Evolutionary conservation across 2,888 invertebrate genomes (phyloP).

Genomic region (Polydrusus cervinus): DNA sequence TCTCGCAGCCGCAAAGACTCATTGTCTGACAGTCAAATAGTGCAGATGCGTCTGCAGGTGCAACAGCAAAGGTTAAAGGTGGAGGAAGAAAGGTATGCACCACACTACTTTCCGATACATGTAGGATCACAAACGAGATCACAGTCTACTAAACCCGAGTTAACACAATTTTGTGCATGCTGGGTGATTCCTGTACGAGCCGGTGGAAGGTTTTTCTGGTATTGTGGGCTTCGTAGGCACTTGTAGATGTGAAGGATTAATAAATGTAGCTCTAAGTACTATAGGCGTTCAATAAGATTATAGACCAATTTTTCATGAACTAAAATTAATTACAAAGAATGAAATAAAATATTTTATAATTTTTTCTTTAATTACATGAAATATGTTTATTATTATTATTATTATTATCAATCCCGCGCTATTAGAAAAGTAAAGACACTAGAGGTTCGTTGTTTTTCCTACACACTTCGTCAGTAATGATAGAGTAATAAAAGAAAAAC

Average conservation of each 20-base stretch:
- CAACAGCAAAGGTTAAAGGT: conserved; percentile 86
- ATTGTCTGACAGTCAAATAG: conserved; percentile 86
- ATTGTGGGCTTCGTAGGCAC: conserved; percentile 16
- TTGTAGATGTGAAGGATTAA: neutral
- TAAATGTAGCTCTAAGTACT: too few species aligned
- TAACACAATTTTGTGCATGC: conserved; percentile 15
- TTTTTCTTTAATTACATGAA: too few species aligned
- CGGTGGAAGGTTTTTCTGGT: conserved; percentile 16
- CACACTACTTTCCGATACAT: conserved; percentile 23
- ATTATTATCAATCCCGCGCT: too few species aligned
- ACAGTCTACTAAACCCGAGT: conserved; percentile 17
- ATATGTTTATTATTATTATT: too few species aligned
- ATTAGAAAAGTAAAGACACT: too few species aligned
- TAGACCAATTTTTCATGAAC: too few species aligned
- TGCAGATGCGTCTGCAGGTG: conserved; percentile 87
- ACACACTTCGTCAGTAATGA: too few species aligned
- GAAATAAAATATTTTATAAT: too few species aligned
- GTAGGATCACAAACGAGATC: conserved; percentile 29
- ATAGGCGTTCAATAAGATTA: too few species aligned
- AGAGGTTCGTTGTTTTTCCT: too few species aligned
- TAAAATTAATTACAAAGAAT: too few species aligned
- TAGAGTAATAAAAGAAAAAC: too few species aligned
- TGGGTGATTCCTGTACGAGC: conserved; percentile 5
- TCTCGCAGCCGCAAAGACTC: conserved; percentile 79
- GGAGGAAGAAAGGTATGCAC: conserved; percentile 85